Evolutionary conservation across 2,888 invertebrate genomes (phyloP).

Genomic region (Ectemnius cavifrons): DNA sequence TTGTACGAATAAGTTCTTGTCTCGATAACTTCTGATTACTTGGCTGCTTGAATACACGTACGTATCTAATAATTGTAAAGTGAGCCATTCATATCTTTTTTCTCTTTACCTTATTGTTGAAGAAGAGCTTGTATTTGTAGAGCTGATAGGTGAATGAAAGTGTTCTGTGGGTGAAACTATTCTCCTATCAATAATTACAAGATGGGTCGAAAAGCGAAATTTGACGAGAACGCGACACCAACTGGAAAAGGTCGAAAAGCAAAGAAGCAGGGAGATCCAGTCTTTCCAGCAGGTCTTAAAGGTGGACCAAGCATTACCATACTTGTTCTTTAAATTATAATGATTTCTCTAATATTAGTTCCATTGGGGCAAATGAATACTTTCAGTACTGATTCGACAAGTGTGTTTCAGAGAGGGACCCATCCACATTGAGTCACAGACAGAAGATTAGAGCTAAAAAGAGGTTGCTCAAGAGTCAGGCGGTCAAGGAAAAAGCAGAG

Average conservation of each 20-base stretch:
- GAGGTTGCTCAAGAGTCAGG: conserved; percentile 75
- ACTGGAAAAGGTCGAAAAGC: conserved; percentile 93
- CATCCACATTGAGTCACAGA: conserved; percentile 83
- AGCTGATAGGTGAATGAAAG: background rate
- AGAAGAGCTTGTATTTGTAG: too few species aligned
- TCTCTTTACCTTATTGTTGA: too few species aligned
- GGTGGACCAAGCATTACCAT: conserved; percentile 71
- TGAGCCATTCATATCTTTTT: too few species aligned
- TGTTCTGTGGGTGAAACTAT: background rate
- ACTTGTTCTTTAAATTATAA: background rate
- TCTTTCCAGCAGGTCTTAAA: conserved; percentile 81
- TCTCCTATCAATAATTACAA: background rate
- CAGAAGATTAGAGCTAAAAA: conserved; percentile 85
- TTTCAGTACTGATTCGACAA: background rate
- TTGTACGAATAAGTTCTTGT: too few species aligned
- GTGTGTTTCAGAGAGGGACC: conserved; percentile 76
- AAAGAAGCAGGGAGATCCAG: conserved; percentile 91
- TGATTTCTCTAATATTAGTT: background rate
- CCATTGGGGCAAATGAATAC: background rate
- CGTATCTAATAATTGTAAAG: too few species aligned
- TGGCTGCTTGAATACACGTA: too few species aligned
- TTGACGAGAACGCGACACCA: conserved; percentile 84
- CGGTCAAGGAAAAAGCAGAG: conserved; percentile 39
- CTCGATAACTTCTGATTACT: too few species aligned
- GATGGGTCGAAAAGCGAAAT: conserved; percentile 95